phyloP scores from a whole-genome alignment of 2,113 vertebrate species.

The Anarhynchus alexandrinus region DNA sequence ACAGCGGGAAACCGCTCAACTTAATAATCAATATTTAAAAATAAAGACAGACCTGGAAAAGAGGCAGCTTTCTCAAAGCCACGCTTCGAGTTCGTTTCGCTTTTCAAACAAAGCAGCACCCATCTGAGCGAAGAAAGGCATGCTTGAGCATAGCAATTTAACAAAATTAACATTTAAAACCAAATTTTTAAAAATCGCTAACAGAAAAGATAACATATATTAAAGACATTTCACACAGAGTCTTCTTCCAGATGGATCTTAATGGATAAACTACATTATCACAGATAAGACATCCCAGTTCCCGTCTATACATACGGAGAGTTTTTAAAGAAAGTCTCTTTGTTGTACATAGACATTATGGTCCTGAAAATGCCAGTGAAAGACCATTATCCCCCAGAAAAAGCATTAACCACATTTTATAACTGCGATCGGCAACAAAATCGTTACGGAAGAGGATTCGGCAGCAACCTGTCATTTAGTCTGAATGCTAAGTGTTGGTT shows the following conservation, averaged over 20 bases:
- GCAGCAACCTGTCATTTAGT: neutral
- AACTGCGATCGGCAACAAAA: neutral
- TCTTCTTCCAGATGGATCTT: neutral
- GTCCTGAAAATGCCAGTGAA: neutral
- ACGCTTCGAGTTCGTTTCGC: neutral
- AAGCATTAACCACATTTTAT: neutral
- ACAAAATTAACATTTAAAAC: neutral
- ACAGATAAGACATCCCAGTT: neutral
- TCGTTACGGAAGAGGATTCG: neutral
- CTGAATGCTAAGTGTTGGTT: neutral
- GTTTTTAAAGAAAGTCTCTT: neutral
- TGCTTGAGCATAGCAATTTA: neutral
- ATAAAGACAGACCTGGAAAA: neutral
- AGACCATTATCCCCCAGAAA: conserved; percentile 9
- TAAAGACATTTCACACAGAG: neutral
- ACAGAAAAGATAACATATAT: neutral
- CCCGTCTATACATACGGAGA: neutral
- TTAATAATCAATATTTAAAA: conserved; percentile 19
- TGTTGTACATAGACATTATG: conserved; percentile 10
- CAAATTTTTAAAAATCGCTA: neutral
- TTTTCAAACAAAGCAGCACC: neutral
- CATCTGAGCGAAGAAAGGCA: neutral
- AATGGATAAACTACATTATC: neutral
- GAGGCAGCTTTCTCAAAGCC: neutral
- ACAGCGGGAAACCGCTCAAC: neutral